Percentiles rank a stretch among this genome's conserved stretches.
Conservation (phyloP, 2,113 vertebrate species). For the Vulpes ferrilata region DNA sequence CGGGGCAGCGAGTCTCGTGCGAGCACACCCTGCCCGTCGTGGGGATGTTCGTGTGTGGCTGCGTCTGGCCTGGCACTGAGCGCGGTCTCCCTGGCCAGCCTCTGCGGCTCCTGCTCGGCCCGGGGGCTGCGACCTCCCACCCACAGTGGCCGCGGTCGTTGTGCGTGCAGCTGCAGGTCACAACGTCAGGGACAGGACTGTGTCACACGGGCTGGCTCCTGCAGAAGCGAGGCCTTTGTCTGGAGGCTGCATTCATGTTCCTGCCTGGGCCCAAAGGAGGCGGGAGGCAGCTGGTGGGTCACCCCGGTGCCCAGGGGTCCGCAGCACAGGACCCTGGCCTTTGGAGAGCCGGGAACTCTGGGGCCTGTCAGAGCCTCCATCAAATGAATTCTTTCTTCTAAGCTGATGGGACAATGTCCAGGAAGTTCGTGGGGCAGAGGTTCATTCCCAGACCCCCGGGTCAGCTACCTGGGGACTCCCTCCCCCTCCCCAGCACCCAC, state of each 20-base stretch:
- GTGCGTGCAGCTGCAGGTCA: fast-evolving
- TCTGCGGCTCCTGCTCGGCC: no score
- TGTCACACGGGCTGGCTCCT: fast-evolving
- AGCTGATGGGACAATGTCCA: fast-evolving
- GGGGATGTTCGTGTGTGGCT: fast-evolving
- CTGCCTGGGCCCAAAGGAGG: background rate
- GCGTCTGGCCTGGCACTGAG: fast-evolving
- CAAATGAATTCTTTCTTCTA: background rate
- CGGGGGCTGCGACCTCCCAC: background rate
- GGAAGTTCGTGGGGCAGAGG: background rate
- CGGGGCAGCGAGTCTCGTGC: background rate
- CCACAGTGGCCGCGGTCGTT: fast-evolving
- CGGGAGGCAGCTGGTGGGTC: background rate
- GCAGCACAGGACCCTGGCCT: background rate
- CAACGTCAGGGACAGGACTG: background rate
- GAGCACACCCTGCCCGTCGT: fast-evolving
- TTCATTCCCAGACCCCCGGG: background rate
- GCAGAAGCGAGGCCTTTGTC: no score
- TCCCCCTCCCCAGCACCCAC: no score
- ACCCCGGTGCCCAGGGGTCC: fast-evolving
- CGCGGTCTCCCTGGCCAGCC: fast-evolving
- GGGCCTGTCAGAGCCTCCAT: background rate
- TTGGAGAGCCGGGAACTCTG: background rate
- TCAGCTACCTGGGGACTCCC: no score
- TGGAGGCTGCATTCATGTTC: background rate